A percentile compares a stretch with the other conserved stretches of the same genome.
Evolutionary conservation across 1,140 invertebrate genomes (phyloP).

Genomic region (Rhopalosiphum maidis): DNA sequence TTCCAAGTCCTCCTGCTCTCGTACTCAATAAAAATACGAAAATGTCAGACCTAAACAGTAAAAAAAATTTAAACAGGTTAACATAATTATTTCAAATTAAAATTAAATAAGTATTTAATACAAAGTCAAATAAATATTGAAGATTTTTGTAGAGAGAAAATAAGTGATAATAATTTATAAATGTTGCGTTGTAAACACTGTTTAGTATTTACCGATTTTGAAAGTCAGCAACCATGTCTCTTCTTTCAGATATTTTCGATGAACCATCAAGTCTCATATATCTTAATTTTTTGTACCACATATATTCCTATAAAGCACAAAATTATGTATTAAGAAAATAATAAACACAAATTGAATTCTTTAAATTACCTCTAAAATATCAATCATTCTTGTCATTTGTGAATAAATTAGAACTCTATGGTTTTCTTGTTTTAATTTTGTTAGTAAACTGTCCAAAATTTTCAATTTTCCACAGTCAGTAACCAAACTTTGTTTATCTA

Average conservation of each 20-base stretch:
- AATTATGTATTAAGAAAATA: conserved; percentile 45
- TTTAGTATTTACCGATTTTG: conserved; percentile 69
- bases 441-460: conserved; percentile 85
- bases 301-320: conserved; percentile 76
- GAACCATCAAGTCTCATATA: conserved; percentile 92
- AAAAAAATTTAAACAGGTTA: conserved; percentile 8
- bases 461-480: conserved; percentile 93
- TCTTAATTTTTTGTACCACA: conserved; percentile 90
- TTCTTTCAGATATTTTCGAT: conserved; percentile 88
- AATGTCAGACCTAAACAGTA: conserved; percentile 76
- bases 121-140: neutral
- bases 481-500: conserved; percentile 89
- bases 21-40: conserved; percentile 97
- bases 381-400: conserved; percentile 97
- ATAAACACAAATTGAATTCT: neutral
- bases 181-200: neutral
- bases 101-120: neutral
- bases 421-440: conserved; percentile 81
- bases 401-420: conserved; percentile 96
- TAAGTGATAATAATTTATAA: neutral
- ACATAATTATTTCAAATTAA: conserved; percentile 9
- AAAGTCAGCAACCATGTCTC: conserved; percentile 94
- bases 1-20: conserved; percentile 94
- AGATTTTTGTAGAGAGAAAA: neutral
- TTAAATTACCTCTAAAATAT: conserved; percentile 82